These are phyloP conservation scores for Caenorhabditis elegans DNA, from an alignment of 1,140 invertebrate genomes.

Conservation along the genomic window DNA sequence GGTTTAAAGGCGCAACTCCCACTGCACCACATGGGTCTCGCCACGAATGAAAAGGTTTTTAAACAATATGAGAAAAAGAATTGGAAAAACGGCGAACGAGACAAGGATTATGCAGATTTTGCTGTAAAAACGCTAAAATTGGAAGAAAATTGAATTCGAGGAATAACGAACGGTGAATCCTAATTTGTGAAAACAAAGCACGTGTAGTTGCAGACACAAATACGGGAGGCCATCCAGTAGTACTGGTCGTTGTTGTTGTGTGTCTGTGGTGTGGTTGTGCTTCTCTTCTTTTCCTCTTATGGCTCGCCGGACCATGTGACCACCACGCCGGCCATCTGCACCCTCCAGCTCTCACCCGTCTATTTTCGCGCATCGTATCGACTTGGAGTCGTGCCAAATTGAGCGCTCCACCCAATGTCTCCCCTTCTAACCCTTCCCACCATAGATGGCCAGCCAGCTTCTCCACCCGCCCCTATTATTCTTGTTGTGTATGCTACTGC, in stretches of 20 bases:
- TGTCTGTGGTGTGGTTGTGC: not conserved
- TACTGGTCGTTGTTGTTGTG: constrained; percentile 16
- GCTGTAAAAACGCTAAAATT: too few species aligned
- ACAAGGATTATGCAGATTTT: too few species aligned
- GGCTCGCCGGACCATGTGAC: constrained; percentile 22
- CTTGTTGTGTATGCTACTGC: constrained; percentile 24
- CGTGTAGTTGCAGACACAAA: not conserved
- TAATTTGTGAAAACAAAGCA: too few species aligned
- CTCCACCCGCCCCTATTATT: constrained; percentile 23
- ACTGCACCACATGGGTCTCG: too few species aligned
- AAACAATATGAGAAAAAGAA: too few species aligned
- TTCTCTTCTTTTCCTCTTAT: not conserved
- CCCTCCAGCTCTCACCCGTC: not conserved
- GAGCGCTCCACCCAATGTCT: not conserved
- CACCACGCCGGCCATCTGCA: constrained; percentile 20
- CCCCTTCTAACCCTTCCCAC: not conserved
- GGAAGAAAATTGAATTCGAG: too few species aligned
- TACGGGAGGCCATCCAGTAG: not conserved
- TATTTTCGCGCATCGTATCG: constrained; percentile 28
- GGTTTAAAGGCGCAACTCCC: too few species aligned
- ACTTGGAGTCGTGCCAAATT: constrained; percentile 31
- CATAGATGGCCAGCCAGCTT: not conserved
- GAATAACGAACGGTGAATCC: too few species aligned
- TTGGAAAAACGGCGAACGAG: too few species aligned
- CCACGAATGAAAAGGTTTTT: too few species aligned